These are phyloP conservation scores for Coreius guichenoti DNA, from an alignment of 2,797 vertebrate species.

Conservation along the genomic window DNA sequence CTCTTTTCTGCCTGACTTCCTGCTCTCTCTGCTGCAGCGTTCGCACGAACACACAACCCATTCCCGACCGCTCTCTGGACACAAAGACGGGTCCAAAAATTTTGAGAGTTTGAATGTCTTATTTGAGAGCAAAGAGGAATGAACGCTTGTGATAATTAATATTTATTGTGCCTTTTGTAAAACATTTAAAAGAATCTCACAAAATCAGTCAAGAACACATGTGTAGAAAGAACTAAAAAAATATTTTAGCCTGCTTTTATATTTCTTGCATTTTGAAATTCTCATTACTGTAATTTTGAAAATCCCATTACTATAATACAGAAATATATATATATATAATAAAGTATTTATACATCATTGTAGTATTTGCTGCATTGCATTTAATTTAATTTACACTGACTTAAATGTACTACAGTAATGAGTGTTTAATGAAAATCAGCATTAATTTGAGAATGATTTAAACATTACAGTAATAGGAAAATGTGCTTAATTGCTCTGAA, in stretches of 20 bases:
- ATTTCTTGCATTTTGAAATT: not conserved
- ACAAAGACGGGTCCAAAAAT: not conserved
- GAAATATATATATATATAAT: not conserved
- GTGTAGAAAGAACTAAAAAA: not conserved
- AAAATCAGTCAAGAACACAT: not conserved
- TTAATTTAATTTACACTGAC: not conserved
- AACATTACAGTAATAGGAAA: not conserved
- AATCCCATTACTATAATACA: not conserved
- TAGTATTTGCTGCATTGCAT: not conserved
- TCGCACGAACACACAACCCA: conserved; percentile 1
- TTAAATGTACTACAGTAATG: not conserved
- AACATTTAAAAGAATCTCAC: not conserved
- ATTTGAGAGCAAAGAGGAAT: not conserved
- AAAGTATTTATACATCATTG: not conserved
- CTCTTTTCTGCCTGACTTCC: conserved; percentile 77
- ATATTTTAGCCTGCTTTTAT: not conserved
- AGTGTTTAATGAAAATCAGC: not conserved
- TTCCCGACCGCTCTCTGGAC: not conserved
- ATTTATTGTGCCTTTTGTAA: not conserved
- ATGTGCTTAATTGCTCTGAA: not conserved
- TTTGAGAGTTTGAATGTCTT: not conserved
- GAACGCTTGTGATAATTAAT: not conserved
- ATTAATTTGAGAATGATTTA: not conserved
- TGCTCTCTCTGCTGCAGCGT: conserved; percentile 66
- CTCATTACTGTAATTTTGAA: not conserved